Evolutionary conservation across 2,888 invertebrate genomes (phyloP), one percentile per base, ranked within the genome.

Genomic region (Agrilus biguttatus): DNA sequence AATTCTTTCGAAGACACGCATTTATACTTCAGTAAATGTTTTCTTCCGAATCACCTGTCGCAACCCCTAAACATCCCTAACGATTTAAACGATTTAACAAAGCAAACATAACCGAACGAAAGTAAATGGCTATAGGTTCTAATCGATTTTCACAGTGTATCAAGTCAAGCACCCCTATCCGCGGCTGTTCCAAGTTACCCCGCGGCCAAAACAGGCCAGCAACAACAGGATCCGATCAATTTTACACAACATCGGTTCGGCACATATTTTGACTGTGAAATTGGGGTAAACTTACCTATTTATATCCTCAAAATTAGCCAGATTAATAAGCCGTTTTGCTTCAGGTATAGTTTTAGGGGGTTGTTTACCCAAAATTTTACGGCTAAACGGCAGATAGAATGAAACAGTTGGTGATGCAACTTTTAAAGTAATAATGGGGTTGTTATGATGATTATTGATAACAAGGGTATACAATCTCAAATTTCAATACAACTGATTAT

Each of bases 171-270:
- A 46, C 41, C 41, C 19, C 28, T 39, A 39, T 13, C 14, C 28
- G 33, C 14, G 17, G n/a, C 34, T 17, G 41, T 36, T 37, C 38
- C 38, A 33, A 44, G 45, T 12, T 39, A 47, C 41, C 49, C 48
- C 45, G 36, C 43, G 42, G 47, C 48, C 42, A 45, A 47, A 47
- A 43, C 46, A 45, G 47, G 36, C 49, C 51, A 56, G 23, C 28
- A 54, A 48, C 47, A 52, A 50, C 52, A 52, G 55, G 60, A 63
- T 61, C 63, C 62, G 62, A 66, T 65, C 65, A 64, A 66, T 66
- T 66, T 66, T 60, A 61, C 63, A 60, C 54, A 56, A 59, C 61
- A 65, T 65, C 63, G 64, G 52, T 41, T 51, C 47, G 46, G 45
- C 49, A 51, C 52, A 49, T 53, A 53, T 53, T 53, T 51, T 46